phyloP scores from a whole-genome alignment of 2,113 vertebrate species.

The Tupaia tana region DNA sequence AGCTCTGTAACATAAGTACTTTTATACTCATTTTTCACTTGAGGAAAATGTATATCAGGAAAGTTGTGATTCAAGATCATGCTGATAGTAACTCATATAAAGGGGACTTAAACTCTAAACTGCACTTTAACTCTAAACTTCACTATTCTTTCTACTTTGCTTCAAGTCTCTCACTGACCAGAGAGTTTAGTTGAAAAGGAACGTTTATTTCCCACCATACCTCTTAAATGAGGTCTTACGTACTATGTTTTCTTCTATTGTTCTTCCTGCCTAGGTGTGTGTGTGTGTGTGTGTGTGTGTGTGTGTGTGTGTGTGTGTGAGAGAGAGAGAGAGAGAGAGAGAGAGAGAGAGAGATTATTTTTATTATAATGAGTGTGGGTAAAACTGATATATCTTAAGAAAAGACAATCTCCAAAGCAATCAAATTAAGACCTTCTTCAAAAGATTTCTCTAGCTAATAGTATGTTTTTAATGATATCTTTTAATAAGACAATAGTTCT shows the following conservation, averaged over 20 bases:
- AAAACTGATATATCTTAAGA: conserved; percentile 30
- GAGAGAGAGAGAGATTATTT: background rate
- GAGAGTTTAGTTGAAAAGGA: conserved; percentile 5
- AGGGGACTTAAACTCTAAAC: background rate
- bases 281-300: background rate
- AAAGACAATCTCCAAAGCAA: background rate
- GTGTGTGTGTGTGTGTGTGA: background rate
- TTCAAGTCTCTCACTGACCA: background rate
- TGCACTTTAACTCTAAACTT: background rate
- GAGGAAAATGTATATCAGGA: conserved; percentile 7
- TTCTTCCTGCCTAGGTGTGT: background rate
- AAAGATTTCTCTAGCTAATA: background rate
- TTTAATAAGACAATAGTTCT: background rate
- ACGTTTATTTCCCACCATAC: background rate
- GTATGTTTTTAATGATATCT: background rate
- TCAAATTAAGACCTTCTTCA: background rate
- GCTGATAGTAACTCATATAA: background rate
- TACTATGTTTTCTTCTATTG: background rate
- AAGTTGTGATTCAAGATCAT: conserved; percentile 25
- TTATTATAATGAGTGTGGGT: background rate
- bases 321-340: background rate
- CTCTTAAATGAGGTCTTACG: background rate
- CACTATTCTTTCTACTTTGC: background rate
- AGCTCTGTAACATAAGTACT: background rate
- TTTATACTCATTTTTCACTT: background rate